Evolutionary conservation across 2,797 vertebrate genomes (phyloP).

Genomic region (Gymnoscopelus microlampas): DNA sequence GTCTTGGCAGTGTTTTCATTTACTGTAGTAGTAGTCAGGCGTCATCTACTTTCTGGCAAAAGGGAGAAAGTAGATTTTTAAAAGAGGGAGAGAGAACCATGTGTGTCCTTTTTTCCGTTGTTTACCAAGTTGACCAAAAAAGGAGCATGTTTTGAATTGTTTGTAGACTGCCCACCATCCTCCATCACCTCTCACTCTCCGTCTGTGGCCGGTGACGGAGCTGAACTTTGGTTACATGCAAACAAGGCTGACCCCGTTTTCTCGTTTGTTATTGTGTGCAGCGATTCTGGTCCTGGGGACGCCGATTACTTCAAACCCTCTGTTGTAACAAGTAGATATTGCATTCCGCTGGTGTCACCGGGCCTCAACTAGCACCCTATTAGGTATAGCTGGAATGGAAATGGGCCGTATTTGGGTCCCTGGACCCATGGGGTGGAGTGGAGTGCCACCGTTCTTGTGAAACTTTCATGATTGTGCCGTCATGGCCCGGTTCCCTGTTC

Average conservation of each 20-base stretch:
- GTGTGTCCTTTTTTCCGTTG: constrained; percentile 57
- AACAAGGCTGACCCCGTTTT: constrained; percentile 20
- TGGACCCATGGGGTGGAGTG: too few species aligned
- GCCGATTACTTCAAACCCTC: too few species aligned
- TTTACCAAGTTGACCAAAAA: constrained; percentile 55
- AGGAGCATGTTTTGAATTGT: constrained; percentile 29
- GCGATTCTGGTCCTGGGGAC: too few species aligned
- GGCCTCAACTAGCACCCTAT: too few species aligned
- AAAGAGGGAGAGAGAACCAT: constrained; percentile 26
- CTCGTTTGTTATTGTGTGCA: not conserved
- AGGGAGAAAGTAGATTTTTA: constrained; percentile 11
- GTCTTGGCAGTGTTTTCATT: constrained; percentile 61
- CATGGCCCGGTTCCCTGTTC: constrained; percentile 35
- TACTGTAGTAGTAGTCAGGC: not conserved
- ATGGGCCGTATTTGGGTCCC: too few species aligned
- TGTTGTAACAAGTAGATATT: too few species aligned
- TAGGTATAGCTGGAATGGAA: too few species aligned
- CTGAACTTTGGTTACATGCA: not conserved
- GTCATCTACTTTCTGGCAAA: constrained; percentile 30
- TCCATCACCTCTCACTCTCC: constrained; percentile 17
- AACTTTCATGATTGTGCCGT: constrained; percentile 33
- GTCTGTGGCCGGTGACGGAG: constrained; percentile 21
- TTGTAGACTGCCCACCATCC: constrained; percentile 28
- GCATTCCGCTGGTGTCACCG: too few species aligned
- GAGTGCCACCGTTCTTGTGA: constrained; percentile 1